Evolutionary conservation across 2,797 vertebrate genomes (phyloP).

Genomic region (Brotogeris chrysoptera): DNA sequence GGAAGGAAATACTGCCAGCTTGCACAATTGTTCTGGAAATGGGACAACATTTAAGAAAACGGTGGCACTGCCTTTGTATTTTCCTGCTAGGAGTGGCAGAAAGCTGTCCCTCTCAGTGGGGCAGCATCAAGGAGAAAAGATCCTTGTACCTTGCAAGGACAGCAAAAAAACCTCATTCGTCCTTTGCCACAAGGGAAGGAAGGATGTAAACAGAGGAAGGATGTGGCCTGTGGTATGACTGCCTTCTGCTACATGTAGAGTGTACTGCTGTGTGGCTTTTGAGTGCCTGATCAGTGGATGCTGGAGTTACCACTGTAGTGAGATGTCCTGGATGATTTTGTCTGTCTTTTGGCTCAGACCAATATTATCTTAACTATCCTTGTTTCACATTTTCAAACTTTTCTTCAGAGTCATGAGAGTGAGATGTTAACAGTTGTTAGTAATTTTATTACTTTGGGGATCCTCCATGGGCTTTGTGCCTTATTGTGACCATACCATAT

Average conservation of each 20-base stretch:
- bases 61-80: not conserved
- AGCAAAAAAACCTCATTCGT: not conserved
- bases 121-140: not conserved
- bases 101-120: not conserved
- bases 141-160: not conserved
- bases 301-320: not conserved
- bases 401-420: not conserved
- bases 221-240: not conserved
- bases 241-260: not conserved
- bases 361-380: not conserved
- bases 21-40: slow-evolving; percentile 47
- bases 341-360: not conserved
- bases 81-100: slow-evolving; percentile 22
- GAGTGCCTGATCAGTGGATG: not conserved
- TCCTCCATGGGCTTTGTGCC: not conserved
- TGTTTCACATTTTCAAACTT: not conserved
- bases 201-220: not conserved
- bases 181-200: slow-evolving; percentile 15
- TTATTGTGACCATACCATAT: not conserved
- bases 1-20: slow-evolving; percentile 30
- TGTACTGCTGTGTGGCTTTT: not conserved
- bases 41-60: slow-evolving; percentile 33
- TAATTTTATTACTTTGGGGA: not conserved
- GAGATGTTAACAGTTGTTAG: not conserved
- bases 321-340: not conserved